Evolutionary conservation across 2,797 vertebrate genomes (phyloP), one percentile per base, ranked within the genome.

Genomic region (Alcedo atthis): DNA sequence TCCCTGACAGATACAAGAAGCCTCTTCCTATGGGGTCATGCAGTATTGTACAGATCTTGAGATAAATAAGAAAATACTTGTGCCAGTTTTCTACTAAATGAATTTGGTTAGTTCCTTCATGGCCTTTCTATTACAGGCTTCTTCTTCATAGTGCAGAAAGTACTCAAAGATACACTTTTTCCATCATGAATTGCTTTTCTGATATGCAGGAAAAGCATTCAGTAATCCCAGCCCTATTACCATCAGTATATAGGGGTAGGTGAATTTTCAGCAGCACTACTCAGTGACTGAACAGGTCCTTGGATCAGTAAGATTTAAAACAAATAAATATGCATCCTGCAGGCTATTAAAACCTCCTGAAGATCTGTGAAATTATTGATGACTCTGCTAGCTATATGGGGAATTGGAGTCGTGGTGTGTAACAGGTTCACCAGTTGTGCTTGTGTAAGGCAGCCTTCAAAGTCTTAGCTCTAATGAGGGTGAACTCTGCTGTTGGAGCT

Each of bases 361-460:
- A 84, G 89, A 68, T 88, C 61, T 87, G 43, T 88, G 62, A 80
- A 90, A 90, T 91, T 90, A 84, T 92, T 91, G 87, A 75, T 76
- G 66, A 45, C 84, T 91, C 62, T 81, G 15, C 46, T 40, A 75
- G 33, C 79, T 68, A 10, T 25, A 42, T 0, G 4, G 15, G 77
- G 81, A 82, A 55, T 45, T 77, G 86, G 55, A 87, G 82, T 71
- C 8, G 1, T 69, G 58, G 57, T 90, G 81, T 81, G 81, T 93
- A 81, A 80, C 85, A 87, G 69, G 75, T 90, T 85, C 78, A 82
- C 71, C 68, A 86, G 63, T 81, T 84, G 75, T 71, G 81, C 55
- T 80, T 55, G 49, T 86, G 68, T 75, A 55, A 92, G 51, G 80
- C 70, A 91, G 77, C 63, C 78, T 94, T 93, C 82, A 79, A 85